Evolutionary conservation across 2,888 invertebrate species (phyloP), one percentile per base, ranked within the genome.

Genomic region (Himalopsyche anomala): DNA sequence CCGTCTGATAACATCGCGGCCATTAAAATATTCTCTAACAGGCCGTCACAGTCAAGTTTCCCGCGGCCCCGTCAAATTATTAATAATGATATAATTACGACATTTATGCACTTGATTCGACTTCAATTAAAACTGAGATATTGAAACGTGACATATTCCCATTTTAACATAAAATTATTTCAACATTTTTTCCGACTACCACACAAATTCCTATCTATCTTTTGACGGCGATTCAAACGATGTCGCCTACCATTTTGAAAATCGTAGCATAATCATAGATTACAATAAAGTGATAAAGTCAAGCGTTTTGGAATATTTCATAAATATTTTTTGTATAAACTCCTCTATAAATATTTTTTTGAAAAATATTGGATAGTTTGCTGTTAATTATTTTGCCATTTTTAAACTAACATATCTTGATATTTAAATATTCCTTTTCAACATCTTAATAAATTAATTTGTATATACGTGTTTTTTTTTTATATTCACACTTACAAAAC

Each of bases 231-330:
- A 85, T 87, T 87, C 87, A 87, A 87, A 87, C 84, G 69, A 85
- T 80, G 80, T 62, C 83, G 85, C 83, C 87, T 87, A 87, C 87
- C 87, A 87, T 87, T 87, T 87, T 87, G 87, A 87, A 87, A 87
- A 87, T 83, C 85, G 83, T 85, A 85, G 85, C 84, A 87, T 84
- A 87, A 42, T 79, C 81, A 80, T 80, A 80, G 80, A 80, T 80
- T 80, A 80, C 12, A 51, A 81, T 45, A 28, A 81, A 51, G 42
- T 81, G 19, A 81, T 40, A 40, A 38, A 80, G 15, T 15, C 51
- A 5, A 38, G 42, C 40, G 15, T 19, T 40, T 17, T 40, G 6
- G 2, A 80, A n/a, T 17, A 45, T 45, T 45, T 45, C 45, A 45
- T 45, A 51, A 51, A 51, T 51, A 51, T 51, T 51, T 51, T 51